Conservation (phyloP, 37 sponge, comb jelly and placozoan species). For the Beroe forskalii region DNA sequence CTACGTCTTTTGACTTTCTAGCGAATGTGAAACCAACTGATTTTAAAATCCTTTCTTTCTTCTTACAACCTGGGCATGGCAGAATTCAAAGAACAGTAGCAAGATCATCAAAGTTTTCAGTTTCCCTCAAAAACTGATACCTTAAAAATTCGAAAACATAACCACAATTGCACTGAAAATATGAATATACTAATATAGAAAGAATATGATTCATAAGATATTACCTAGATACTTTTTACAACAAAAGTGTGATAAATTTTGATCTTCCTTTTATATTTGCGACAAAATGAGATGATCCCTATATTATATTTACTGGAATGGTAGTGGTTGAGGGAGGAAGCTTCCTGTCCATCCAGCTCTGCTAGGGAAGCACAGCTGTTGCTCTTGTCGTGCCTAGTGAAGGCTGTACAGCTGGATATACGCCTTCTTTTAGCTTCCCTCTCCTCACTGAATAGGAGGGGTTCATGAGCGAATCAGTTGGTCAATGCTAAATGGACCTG, state of each 20-base stretch:
- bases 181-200: too few species aligned
- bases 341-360: background rate
- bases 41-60: background rate
- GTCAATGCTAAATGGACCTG: background rate
- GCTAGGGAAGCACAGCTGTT: background rate
- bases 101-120: too few species aligned
- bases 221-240: too few species aligned
- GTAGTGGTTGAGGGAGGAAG: background rate
- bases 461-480: background rate
- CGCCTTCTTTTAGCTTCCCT: background rate
- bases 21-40: slow-evolving; percentile 8
- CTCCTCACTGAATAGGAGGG: slow-evolving; percentile 44
- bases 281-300: too few species aligned
- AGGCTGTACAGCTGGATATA: slow-evolving; percentile 19
- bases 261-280: too few species aligned
- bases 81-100: too few species aligned
- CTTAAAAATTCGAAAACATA: too few species aligned
- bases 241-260: too few species aligned
- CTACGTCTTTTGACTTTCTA: background rate
- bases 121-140: too few species aligned
- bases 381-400: slow-evolving; percentile 13
- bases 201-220: too few species aligned
- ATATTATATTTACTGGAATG: too few species aligned
- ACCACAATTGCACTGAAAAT: too few species aligned
- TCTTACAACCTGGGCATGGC: background rate